Evolutionary conservation across 2,113 vertebrate species (phyloP), one percentile per base, ranked within the genome.

Genomic region (Anhinga rufa): DNA sequence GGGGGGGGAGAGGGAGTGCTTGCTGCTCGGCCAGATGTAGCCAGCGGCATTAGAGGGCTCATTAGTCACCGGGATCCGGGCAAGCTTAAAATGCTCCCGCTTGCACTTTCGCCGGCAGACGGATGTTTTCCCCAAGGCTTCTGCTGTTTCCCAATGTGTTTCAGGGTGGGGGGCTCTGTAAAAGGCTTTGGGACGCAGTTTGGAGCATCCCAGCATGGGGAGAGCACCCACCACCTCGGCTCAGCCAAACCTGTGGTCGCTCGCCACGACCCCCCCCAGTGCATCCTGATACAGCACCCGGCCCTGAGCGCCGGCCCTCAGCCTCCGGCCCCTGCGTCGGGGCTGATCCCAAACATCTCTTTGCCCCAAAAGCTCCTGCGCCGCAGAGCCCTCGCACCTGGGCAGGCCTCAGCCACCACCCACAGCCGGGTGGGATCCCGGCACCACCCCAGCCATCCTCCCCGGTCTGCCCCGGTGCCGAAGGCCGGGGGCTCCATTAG

Each of bases 41-140:
- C 57, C 7, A 9, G 55, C 22, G 31, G 92, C 94, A 85, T 94
- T 85, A 95, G 82, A 76, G 94, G 92, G 55, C 86, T 96, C 91
- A 96, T 96, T 96, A 95, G 96, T 60, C 93, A 90, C 74, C 1
- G 10, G 46, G 58, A 64, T 16, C 62, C 3, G 8, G 62, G 68
- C 24, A 76, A 55, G 92, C 89, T 88, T 46, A 20, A 21, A 78
- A 8, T 1, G 34, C 88, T 68, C 68, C 84, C 1, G 21, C 82
- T 54, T 42, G 52, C 31, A 6, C 44, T 48, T 34, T 72, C 0
- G 0, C 79, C 1, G 2, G 48, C n/a, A 44, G 52, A 24, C 10
- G 21, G 88, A 26, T 87, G 69, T 89, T 96, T 93, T 85, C 91
- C 60, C 78, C 4, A 2, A 79, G 81, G 36, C 85, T 31, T 64